Evolutionary conservation across 2,113 vertebrate species (phyloP), one percentile per base, ranked within the genome.

Genomic region (Pleuronectes platessa): DNA sequence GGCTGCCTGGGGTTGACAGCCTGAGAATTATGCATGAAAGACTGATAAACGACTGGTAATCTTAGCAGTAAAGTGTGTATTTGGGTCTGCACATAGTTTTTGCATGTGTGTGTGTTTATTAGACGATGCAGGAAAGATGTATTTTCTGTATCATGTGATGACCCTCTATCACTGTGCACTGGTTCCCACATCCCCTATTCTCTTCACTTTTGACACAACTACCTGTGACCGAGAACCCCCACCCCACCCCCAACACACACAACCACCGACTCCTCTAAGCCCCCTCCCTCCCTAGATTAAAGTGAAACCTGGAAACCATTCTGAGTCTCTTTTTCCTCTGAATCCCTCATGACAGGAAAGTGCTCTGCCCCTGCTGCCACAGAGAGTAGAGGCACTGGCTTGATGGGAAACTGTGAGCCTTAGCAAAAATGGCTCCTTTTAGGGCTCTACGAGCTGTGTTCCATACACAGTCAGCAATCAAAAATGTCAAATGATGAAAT

Each of bases 271-370:
- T 31, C 31, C 31, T 31, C 35, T 10, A 6, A 37, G 9, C 58
- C 15, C 59, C 79, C 71, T 82, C 76, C 69, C 65, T 68, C n/a
- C 35, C 35, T 65, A 82, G 73, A 91, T 90, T 89, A 82, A 81
- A 88, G 87, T 75, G 61, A 88, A 89, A 91, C 86, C 90, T 91
- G 89, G 88, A 91, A 93, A 89, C 90, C 80, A 93, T 92, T 89
- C 92, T 87, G 71, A 74, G 77, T 81, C 81, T 75, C 62, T 62
- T 82, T 84, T 89, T 88, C 76, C 86, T 68, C 85, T 69, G 59
- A 56, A 86, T 64, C 71, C 63, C 74, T 89, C 54, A 61, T 91
- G 90, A 91, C 78, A 77, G 87, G 77, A 91, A 92, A 88, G 87
- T 85, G 76, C 66, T 86, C 69, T 79, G 74, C 79, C 83, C 82